Evolutionary conservation across 2,888 invertebrate species (phyloP), one percentile per base, ranked within the genome.

Genomic region (Nephrocerus scutellatus): DNA sequence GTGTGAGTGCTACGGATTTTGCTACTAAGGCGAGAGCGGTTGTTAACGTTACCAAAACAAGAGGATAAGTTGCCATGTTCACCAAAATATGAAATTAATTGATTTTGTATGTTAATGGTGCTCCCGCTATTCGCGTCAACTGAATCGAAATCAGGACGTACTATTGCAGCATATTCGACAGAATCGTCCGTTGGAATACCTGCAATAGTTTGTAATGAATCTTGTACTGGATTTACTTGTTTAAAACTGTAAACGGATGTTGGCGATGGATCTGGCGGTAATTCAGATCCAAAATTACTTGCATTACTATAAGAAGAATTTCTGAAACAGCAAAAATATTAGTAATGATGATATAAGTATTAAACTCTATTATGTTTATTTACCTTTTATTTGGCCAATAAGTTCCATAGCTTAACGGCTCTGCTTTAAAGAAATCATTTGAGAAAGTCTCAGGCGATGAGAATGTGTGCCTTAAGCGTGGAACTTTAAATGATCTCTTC

Each of bases 401-500:
- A 23, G 64, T 65, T 28, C 66, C 68, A 30, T 68, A 68, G 42
- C 60, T 62, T 8, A 62, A 51, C n/a, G 55, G 53, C 34, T 52
- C 53, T 2, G 50, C 51, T 12, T 54, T 46, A 8, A 59, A 50
- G 16, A 49, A 56, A 31, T 59, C 55, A 7, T 50, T 50, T 9
- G 54, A 51, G 41, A 67, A 64, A 10, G 66, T 57, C 43, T 66
- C 66, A 3, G 66, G 67, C 0, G 63, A 64, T 9, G 66, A 67
- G 43, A 59, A 64, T 1, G 67, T 66, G 24, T 64, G 65, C 12
- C 66, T 62, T 39, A 66, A 46, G 5, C 63, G 60, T 41, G 59
- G 63, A 12, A 64, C 55, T 9, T 62, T 55, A 33, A 53, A 61
- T 9, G 66, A 62, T 35, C 64, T 59, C 41, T 65, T 66, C 23